Evolutionary conservation across 1,140 invertebrate genomes (phyloP).

Genomic region (Leptinotarsa undecemlineata): DNA sequence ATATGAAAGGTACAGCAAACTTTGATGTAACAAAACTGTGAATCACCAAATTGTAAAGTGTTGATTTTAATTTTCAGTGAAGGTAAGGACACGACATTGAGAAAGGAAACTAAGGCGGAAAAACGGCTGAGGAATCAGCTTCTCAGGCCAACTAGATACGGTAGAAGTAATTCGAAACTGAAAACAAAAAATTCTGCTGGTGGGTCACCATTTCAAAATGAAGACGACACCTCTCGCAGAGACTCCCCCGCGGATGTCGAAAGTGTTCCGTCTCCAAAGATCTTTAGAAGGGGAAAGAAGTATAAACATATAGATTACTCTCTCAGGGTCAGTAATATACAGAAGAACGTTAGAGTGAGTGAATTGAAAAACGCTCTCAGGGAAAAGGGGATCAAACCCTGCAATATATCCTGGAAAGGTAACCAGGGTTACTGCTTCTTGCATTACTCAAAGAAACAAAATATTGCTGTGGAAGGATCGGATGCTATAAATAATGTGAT

Average conservation of each 20-base stretch:
- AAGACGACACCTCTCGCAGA: no score
- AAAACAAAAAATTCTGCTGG: no score
- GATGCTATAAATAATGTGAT: slow-evolving; percentile 59
- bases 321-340: slow-evolving; percentile 66
- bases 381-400: slow-evolving; percentile 67
- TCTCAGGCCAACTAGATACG: no score
- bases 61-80: slow-evolving; percentile 10
- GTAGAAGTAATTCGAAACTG: no score
- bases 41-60: neutral
- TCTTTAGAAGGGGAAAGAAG: slow-evolving; percentile 31
- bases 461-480: slow-evolving; percentile 45
- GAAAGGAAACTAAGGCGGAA: neutral
- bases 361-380: slow-evolving; percentile 68
- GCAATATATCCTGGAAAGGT: slow-evolving; percentile 69
- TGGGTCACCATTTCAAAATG: no score
- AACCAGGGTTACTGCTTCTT: slow-evolving; percentile 67
- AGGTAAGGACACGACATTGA: slow-evolving; percentile 13
- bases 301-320: slow-evolving; percentile 58
- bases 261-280: slow-evolving; percentile 30
- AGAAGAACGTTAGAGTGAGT: slow-evolving; percentile 62
- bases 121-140: neutral
- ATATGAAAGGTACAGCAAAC: slow-evolving; percentile 61
- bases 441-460: slow-evolving; percentile 59
- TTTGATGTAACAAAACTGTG: neutral
- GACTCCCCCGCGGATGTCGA: neutral